These are phyloP conservation scores for Melanotaenia pygmaea DNA, from an alignment of 2,797 vertebrate genomes.

Conservation along the genomic window DNA sequence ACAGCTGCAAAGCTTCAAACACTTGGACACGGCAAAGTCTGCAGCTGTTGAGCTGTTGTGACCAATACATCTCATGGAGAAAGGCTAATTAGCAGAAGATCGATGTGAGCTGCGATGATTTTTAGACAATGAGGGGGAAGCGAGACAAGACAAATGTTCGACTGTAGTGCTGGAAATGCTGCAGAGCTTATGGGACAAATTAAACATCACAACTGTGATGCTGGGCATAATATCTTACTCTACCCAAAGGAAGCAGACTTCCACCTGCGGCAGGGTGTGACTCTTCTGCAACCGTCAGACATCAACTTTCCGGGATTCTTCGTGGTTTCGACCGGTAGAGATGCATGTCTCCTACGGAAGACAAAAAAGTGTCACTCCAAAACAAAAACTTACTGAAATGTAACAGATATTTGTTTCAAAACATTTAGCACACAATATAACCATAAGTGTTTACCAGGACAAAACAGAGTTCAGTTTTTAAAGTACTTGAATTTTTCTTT, in stretches of 20 bases:
- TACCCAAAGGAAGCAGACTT: slow-evolving; percentile 84
- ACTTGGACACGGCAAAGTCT: slow-evolving; percentile 37
- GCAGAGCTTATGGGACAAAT: neutral
- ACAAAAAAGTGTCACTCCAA: slow-evolving; percentile 40
- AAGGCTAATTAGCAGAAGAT: slow-evolving; percentile 39
- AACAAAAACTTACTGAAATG: slow-evolving; percentile 18
- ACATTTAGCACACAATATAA: neutral
- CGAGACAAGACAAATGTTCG: slow-evolving; percentile 3
- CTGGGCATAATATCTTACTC: slow-evolving; percentile 62
- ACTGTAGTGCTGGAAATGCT: neutral
- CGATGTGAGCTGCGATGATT: slow-evolving; percentile 18
- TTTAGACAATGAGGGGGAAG: slow-evolving; percentile 36
- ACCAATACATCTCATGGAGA: slow-evolving; percentile 29
- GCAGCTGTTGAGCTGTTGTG: slow-evolving; percentile 45
- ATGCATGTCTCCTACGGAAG: slow-evolving; percentile 76
- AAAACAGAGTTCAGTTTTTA: slow-evolving; percentile 9
- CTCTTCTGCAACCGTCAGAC: slow-evolving; percentile 71
- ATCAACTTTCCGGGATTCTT: slow-evolving; percentile 59
- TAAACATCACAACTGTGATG: neutral
- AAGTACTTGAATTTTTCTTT: neutral
- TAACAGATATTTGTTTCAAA: slow-evolving; percentile 10
- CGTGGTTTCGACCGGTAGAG: slow-evolving; percentile 73
- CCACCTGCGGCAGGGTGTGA: slow-evolving; percentile 77
- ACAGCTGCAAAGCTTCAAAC: slow-evolving; percentile 50
- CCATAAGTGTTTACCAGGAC: neutral